Conservation (phyloP, 1,140 invertebrate genomes). For the Scaptomyza pallida region DNA sequence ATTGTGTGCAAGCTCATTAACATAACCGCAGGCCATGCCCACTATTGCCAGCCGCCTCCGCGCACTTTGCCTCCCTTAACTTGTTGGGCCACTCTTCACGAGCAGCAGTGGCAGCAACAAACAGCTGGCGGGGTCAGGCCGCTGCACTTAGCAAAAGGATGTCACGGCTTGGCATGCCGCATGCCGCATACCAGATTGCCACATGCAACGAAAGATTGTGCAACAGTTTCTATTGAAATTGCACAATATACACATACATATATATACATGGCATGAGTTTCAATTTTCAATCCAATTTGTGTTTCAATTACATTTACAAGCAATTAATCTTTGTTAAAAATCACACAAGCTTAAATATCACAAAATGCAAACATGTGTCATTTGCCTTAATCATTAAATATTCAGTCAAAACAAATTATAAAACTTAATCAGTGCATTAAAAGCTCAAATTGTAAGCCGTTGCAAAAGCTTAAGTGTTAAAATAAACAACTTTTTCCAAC, state of each 20-base stretch:
- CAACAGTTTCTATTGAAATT: conserved; percentile 45
- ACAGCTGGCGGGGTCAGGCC: conserved; percentile 39
- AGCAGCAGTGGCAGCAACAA: conserved; percentile 20
- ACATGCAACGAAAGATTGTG: conserved; percentile 36
- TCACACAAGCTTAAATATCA: background rate
- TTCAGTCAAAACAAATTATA: background rate
- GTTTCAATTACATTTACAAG: background rate
- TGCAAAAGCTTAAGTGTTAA: too few relatives aligned
- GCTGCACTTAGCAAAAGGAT: conserved; percentile 46
- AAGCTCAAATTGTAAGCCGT: too few relatives aligned
- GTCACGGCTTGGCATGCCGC: conserved; percentile 48
- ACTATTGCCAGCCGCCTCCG: background rate
- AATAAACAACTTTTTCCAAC: too few relatives aligned
- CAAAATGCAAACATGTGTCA: background rate
- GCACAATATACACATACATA: background rate
- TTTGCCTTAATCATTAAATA: background rate
- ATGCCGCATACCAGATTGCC: conserved; percentile 27
- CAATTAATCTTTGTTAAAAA: background rate
- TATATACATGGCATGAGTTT: background rate
- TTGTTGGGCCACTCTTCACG: background rate
- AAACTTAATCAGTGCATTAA: background rate
- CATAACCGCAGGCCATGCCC: conserved; percentile 78
- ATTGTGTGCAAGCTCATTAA: conserved; percentile 83
- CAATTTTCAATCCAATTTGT: background rate
- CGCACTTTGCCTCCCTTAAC: background rate